Conservation (phyloP, 1,140 invertebrate species). For the Aphis gossypii region DNA sequence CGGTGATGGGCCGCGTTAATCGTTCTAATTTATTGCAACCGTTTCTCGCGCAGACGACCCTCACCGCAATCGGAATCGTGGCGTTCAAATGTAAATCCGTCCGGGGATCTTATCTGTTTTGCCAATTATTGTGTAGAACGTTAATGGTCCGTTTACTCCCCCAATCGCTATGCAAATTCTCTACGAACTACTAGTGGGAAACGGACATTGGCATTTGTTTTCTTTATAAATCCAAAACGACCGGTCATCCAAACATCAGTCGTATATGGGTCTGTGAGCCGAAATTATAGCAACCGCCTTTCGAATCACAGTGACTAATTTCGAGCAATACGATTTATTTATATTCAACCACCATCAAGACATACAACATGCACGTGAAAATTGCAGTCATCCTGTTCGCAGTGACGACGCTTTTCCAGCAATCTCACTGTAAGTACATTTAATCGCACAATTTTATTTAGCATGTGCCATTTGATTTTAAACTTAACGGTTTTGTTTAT, state of each 20-base stretch:
- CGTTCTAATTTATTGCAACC: background rate
- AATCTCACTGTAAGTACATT: background rate
- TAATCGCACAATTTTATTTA: too few species aligned
- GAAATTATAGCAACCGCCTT: background rate
- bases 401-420: background rate
- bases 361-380: background rate
- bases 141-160: background rate
- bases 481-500: background rate
- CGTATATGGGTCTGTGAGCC: background rate
- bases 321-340: background rate
- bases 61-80: background rate
- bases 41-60: background rate
- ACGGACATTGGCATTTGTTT: background rate
- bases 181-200: background rate
- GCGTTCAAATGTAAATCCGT: background rate
- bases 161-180: background rate
- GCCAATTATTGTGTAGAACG: background rate
- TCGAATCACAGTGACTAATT: background rate
- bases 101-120: background rate
- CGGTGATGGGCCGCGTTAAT: background rate
- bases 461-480: background rate
- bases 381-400: background rate
- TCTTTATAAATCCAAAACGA: background rate
- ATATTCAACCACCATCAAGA: background rate
- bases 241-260: background rate